phyloP scores from a whole-genome alignment of 1,140 invertebrate species.

The Drosophila mojavensis region DNA sequence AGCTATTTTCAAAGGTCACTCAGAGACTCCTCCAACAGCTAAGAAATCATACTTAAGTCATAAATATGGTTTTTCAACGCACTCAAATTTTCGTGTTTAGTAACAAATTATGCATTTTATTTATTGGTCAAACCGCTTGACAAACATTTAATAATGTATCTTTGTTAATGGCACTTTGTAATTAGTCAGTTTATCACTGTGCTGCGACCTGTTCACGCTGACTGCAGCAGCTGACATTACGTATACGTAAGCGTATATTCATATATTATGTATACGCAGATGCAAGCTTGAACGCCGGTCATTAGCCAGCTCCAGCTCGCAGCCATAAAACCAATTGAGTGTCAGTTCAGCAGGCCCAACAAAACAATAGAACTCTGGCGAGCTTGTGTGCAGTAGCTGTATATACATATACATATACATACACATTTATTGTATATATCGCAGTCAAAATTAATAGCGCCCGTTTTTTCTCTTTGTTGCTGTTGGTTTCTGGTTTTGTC shows the following conservation, averaged over 20 bases:
- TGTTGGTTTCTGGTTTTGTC: constrained; percentile 5
- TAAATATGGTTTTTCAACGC: constrained; percentile 15
- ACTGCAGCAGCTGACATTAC: constrained; percentile 41
- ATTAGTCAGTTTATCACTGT: constrained; percentile 52
- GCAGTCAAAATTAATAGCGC: constrained; percentile 67
- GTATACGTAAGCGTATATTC: constrained; percentile 50
- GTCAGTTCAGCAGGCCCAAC: constrained; percentile 19
- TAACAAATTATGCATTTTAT: constrained; percentile 41
- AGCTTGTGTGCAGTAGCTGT: background rate
- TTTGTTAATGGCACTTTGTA: constrained; percentile 50
- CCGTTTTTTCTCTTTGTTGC: constrained; percentile 32
- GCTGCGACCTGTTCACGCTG: constrained; percentile 48
- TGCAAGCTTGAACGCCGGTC: constrained; percentile 42
- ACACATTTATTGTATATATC: background rate
- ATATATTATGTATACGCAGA: constrained; percentile 15
- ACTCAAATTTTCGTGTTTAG: background rate
- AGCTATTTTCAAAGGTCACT: no score
- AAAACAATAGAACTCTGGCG: constrained; percentile 49
- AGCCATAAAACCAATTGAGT: constrained; percentile 57
- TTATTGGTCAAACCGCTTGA: constrained; percentile 47
- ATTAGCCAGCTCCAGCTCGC: constrained; percentile 36
- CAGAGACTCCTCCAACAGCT: no score
- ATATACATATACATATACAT: background rate
- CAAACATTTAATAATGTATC: constrained; percentile 50
- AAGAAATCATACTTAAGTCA: background rate